Conservation (phyloP, 2,888 invertebrate species). For the Drosophila demipolita region DNA sequence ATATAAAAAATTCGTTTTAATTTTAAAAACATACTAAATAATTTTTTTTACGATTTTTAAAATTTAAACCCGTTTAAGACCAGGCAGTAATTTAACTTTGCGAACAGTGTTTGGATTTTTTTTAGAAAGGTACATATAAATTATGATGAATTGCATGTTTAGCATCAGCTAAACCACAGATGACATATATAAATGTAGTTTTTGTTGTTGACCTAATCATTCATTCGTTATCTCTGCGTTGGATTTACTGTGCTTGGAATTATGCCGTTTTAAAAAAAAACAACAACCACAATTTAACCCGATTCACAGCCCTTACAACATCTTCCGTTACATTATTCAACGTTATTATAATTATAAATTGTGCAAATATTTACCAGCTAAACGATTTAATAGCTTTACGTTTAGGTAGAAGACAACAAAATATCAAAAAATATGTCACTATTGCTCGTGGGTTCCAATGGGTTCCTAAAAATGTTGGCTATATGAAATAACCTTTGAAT, state of each 20-base stretch:
- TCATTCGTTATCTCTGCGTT: conserved; percentile 39
- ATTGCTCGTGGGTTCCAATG: conserved; percentile 24
- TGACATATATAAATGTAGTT: conserved; percentile 14
- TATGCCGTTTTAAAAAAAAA: conserved; percentile 30
- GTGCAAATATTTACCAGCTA: conserved; percentile 47
- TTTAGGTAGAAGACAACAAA: conserved; percentile 4
- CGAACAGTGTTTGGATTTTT: background rate
- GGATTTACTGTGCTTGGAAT: conserved; percentile 44
- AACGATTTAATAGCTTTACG: conserved; percentile 31
- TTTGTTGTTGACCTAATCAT: conserved; percentile 33
- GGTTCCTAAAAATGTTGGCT: conserved; percentile 27
- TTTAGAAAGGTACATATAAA: conserved; percentile 36
- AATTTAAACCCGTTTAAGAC: conserved; percentile 15
- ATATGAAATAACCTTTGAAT: conserved; percentile 60
- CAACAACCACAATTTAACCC: conserved; percentile 28
- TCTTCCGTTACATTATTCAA: conserved; percentile 40
- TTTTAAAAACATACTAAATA: background rate
- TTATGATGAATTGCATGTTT: conserved; percentile 24
- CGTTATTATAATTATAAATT: conserved; percentile 51
- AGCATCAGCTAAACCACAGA: conserved; percentile 7
- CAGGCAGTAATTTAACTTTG: conserved; percentile 7
- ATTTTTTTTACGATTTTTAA: background rate
- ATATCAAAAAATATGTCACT: conserved; percentile 29
- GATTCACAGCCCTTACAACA: conserved; percentile 59
- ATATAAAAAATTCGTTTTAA: background rate